A percentile compares a stretch with the other conserved stretches of the same genome.
phyloP scores from a whole-genome alignment of 1,140 invertebrate genomes.

The Theocolax elegans region DNA sequence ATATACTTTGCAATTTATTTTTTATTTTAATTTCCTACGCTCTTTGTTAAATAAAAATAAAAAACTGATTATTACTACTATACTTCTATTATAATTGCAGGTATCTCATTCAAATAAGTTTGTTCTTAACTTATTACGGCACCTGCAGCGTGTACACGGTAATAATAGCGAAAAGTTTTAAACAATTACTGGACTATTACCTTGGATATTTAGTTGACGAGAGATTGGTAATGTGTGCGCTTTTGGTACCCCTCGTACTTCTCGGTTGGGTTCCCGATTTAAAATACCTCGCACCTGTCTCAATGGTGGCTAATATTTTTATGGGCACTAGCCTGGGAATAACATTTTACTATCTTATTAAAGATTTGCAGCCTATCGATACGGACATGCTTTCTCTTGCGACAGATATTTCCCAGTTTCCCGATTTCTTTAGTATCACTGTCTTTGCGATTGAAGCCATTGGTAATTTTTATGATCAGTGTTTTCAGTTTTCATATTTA shows the following conservation, averaged over 20 bases:
- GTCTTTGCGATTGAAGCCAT: constrained; percentile 89
- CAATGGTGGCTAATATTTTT: constrained; percentile 83
- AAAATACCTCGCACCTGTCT: constrained; percentile 83
- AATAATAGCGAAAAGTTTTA: constrained; percentile 80
- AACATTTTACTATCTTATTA: constrained; percentile 80
- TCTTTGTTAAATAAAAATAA: too few species aligned
- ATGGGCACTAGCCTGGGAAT: constrained; percentile 82
- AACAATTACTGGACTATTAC: constrained; percentile 73
- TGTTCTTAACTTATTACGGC: constrained; percentile 83
- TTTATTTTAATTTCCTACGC: too few species aligned
- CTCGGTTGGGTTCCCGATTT: constrained; percentile 83
- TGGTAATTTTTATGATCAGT: too few species aligned
- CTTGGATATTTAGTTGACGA: constrained; percentile 52
- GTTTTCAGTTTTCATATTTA: too few species aligned
- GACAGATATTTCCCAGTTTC: constrained; percentile 68
- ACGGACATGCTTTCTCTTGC: constrained; percentile 57
- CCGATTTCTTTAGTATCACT: constrained; percentile 80
- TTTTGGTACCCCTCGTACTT: constrained; percentile 78
- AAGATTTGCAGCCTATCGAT: constrained; percentile 70
- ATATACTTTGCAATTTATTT: too few species aligned
- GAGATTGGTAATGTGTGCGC: constrained; percentile 67
- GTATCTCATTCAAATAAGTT: constrained; percentile 61
- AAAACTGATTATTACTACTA: too few species aligned
- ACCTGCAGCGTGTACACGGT: constrained; percentile 87
- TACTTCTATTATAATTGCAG: too few species aligned